phyloP scores from a whole-genome alignment of 1,140 invertebrate genomes.

The Drosophila novamexicana region DNA sequence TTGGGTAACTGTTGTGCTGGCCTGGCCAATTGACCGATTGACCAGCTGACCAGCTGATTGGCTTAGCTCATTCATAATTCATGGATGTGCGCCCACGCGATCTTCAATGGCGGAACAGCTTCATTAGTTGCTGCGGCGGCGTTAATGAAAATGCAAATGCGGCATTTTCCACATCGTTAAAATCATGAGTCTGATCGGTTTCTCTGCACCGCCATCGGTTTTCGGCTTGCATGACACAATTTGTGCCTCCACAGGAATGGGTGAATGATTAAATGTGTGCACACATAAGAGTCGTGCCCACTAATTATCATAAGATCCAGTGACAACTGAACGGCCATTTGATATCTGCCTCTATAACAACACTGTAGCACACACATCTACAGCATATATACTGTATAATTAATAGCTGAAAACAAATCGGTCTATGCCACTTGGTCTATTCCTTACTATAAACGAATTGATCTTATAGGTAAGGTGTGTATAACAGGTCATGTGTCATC shows the following conservation, averaged over 20 bases:
- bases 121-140: constrained; percentile 46
- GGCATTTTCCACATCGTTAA: constrained; percentile 59
- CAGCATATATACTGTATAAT: too few species aligned
- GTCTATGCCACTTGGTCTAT: too few species aligned
- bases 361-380: too few species aligned
- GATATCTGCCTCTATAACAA: not conserved
- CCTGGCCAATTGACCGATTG: not conserved
- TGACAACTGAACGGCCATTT: not conserved
- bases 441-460: too few species aligned
- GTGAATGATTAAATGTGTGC: constrained; percentile 5
- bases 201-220: constrained; percentile 1
- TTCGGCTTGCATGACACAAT: constrained; percentile 46
- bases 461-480: too few species aligned
- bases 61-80: constrained; percentile 29
- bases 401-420: too few species aligned
- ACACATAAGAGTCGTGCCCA: constrained; percentile 9
- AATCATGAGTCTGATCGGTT: constrained; percentile 21
- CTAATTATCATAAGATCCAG: constrained; percentile 23
- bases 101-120: constrained; percentile 30
- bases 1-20: constrained; percentile 1
- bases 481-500: too few species aligned
- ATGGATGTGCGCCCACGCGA: constrained; percentile 26
- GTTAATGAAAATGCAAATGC: constrained; percentile 55
- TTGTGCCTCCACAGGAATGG: constrained; percentile 19
- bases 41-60: constrained; percentile 3